Conservation (phyloP, 2,888 invertebrate genomes). For the Athalia rosae region DNA sequence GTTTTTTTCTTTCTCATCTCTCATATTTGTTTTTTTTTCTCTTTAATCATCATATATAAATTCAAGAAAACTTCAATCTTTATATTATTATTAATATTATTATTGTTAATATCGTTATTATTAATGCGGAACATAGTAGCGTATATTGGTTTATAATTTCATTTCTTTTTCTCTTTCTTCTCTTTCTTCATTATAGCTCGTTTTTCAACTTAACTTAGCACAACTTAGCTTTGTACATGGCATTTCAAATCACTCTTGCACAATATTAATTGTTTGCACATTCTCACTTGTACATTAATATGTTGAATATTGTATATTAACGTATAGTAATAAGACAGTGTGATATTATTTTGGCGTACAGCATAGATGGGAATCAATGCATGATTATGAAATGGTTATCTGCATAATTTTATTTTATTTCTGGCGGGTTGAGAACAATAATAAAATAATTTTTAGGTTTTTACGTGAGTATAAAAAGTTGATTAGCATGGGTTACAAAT, state of each 20-base stretch:
- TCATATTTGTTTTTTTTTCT: not conserved
- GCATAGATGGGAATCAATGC: slow-evolving; percentile 33
- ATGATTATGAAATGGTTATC: not conserved
- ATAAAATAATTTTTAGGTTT: too few species aligned
- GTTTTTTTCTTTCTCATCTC: not conserved
- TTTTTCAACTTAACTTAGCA: not conserved
- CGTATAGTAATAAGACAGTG: not conserved
- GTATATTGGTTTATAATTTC: slow-evolving; percentile 5
- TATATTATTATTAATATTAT: slow-evolving; percentile 5
- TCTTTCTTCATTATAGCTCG: not conserved
- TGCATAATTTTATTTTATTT: not conserved
- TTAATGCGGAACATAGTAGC: not conserved
- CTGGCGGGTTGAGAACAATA: too few species aligned
- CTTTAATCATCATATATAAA: slow-evolving; percentile 5
- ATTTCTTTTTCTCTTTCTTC: slow-evolving; percentile 4
- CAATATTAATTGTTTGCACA: slow-evolving; percentile 9
- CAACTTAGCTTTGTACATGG: slow-evolving; percentile 35
- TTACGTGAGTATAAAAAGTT: too few species aligned
- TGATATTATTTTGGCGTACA: slow-evolving; percentile 35
- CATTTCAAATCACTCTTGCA: slow-evolving; percentile 31
- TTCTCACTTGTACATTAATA: slow-evolving; percentile 28
- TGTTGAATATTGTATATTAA: slow-evolving; percentile 26
- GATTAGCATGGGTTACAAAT: too few species aligned
- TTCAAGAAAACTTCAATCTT: not conserved
- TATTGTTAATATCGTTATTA: not conserved